Evolutionary conservation across 2,113 vertebrate genomes (phyloP).

Genomic region (Formicarius rufipectus): DNA sequence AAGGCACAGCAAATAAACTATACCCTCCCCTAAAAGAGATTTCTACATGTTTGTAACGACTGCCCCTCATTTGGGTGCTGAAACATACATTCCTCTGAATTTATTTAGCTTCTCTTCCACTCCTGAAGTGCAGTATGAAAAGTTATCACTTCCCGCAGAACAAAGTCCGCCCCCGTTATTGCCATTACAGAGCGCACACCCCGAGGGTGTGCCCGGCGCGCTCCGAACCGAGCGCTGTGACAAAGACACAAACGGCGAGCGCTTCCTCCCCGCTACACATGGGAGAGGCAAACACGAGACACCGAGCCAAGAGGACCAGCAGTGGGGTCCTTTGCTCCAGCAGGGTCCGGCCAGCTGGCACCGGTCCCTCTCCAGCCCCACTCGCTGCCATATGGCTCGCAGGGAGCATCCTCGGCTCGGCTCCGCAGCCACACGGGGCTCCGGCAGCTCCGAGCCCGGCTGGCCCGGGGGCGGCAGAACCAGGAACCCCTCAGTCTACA

Average conservation of each 20-base stretch:
- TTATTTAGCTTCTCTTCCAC: neutral
- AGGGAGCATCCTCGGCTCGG: neutral
- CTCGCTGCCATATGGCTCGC: neutral
- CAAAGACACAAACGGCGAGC: fast-evolving
- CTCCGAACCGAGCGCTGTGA: fast-evolving
- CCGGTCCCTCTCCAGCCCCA: neutral
- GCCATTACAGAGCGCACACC: neutral
- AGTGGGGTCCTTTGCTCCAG: neutral
- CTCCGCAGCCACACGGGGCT: neutral
- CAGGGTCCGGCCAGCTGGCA: neutral
- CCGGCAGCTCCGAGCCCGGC: neutral
- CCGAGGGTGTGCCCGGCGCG: neutral
- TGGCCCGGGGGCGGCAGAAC: no score
- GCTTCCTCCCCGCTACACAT: neutral
- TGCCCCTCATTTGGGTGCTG: neutral
- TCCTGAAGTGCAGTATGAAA: neutral
- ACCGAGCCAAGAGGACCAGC: neutral
- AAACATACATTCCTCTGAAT: neutral
- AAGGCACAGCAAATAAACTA: neutral
- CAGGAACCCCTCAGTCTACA: neutral
- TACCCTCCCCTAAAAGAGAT: neutral
- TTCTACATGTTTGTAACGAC: neutral
- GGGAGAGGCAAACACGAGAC: fast-evolving
- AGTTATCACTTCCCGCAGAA: neutral
- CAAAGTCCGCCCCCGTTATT: fast-evolving